These are phyloP conservation scores for Periplaneta americana DNA, from an alignment of 1,140 invertebrate species.

Conservation along the genomic window DNA sequence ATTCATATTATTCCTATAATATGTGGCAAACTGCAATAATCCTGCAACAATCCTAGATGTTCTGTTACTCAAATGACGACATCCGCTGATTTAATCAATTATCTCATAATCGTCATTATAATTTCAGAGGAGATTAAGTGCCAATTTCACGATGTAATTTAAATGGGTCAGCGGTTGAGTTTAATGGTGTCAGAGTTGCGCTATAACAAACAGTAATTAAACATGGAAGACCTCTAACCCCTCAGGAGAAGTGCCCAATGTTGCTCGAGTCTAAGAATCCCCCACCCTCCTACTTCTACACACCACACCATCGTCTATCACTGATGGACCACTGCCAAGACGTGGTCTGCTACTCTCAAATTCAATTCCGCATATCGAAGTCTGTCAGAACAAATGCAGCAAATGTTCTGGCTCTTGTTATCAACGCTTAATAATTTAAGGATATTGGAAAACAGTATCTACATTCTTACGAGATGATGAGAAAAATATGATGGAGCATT, in stretches of 20 bases:
- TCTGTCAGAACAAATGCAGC: too few relatives aligned
- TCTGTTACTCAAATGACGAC: too few relatives aligned
- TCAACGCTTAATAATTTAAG: neutral
- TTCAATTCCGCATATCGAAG: neutral
- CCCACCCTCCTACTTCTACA: neutral
- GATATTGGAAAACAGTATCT: neutral
- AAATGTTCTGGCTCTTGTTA: neutral
- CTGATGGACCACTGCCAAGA: neutral
- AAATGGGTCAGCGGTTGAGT: neutral
- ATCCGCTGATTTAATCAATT: too few relatives aligned
- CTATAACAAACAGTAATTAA: neutral
- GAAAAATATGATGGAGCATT: too few relatives aligned
- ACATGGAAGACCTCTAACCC: neutral
- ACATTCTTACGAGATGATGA: too few relatives aligned
- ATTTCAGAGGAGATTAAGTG: neutral
- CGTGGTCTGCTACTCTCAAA: neutral
- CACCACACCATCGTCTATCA: neutral
- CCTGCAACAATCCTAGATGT: too few relatives aligned
- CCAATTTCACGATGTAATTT: neutral
- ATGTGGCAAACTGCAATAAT: too few relatives aligned
- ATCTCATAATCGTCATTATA: neutral
- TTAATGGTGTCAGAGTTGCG: neutral
- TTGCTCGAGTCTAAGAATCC: neutral
- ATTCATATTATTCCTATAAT: too few relatives aligned
- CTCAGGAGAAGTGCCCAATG: neutral